Evolutionary conservation across 2,888 invertebrate species (phyloP), one percentile per base, ranked within the genome.

Genomic region (Phymatocera aterrima): DNA sequence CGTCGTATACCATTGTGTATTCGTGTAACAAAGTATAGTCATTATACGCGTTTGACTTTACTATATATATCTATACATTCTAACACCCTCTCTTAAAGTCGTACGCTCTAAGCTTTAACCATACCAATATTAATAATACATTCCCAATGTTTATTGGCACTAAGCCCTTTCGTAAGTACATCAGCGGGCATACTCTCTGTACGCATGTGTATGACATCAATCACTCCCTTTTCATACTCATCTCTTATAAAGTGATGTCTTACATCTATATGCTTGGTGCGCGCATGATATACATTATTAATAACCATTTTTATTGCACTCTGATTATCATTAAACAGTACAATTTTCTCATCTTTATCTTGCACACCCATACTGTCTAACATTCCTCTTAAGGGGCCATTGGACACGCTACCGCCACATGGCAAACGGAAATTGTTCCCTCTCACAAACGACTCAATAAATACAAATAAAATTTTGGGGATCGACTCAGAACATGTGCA

Each of bases 181-280:
- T 77, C 77, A 28, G 77, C 77, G 4, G 77, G 65, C 65, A 77
- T 77, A 43, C 18, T 65, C 15, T 77, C 77, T n/a, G 65, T 77
- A 46, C 21, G n/a, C 37, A 77, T 1, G 18, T 77, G 60, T 24
- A 65, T n/a, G 3, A 77, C 5, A 43, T 77, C 46, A 24, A 77
- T 68, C 12, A 48, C 48, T 2, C 77, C 77, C 34, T 18, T 12
- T 12, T 10, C 24, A 48, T 68, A 65, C 15, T 15, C 34, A 24
- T 77, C 31, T 24, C 77, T 43, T 4, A 65, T 15, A 65, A 77
- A 77, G 28, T 77, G 77, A 43, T 77, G 77, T 51, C 65, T 10
- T 3, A 65, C 65, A 18, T 65, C 65, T 34, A 65, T 65, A 12
- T 65, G 65, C 15, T 65, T 77, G 12, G 77, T 77, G 24, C 46